Evolutionary conservation across 2,113 vertebrate species (phyloP), one percentile per base, ranked within the genome.

Genomic region (Charina bottae): DNA sequence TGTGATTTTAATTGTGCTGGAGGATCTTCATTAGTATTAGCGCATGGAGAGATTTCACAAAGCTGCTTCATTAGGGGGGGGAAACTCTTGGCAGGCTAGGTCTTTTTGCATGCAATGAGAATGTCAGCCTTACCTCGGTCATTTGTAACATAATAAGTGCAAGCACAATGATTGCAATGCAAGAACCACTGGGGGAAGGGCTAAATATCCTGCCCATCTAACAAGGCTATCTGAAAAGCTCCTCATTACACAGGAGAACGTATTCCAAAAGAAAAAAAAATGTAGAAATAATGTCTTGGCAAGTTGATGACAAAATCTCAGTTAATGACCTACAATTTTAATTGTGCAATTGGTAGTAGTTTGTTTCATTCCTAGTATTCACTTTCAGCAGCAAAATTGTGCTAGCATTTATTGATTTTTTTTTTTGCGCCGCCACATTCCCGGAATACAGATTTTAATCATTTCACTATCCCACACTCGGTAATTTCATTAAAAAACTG

Each of bases 121-220:
- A 98, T 98, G 98, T 98, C 98, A 99, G 98, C 97, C 97, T 98
- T 97, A 97, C 98, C 98, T 98, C 98, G 98, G 99, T 99, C 99
- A 99, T 99, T 99, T 99, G 98, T 99, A 98, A 98, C 98, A 98
- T 98, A 99, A 99, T 99, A 99, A 99, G 98, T 98, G 97, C 97
- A 97, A 98, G 97, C 97, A 98, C 99, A 98, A 98, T 98, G 98
- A 98, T 98, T 98, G 98, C 97, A 95, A 96, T 97, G 98, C 97
- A 96, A 98, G 97, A 98, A 96, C 72, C 97, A 90, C 17, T 97
- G 98, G 98, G 98, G 98, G 98, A 98, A 98, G 98, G 98, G 98
- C 97, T 97, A 87, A 97, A 97, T 97, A 97, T 97, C 93, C 98
- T 97, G 97, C 98, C 97, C 97, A 97, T 97, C 97, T 98, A 98